Conservation (phyloP, 1,140 invertebrate genomes). For the Cotesia typhae region DNA sequence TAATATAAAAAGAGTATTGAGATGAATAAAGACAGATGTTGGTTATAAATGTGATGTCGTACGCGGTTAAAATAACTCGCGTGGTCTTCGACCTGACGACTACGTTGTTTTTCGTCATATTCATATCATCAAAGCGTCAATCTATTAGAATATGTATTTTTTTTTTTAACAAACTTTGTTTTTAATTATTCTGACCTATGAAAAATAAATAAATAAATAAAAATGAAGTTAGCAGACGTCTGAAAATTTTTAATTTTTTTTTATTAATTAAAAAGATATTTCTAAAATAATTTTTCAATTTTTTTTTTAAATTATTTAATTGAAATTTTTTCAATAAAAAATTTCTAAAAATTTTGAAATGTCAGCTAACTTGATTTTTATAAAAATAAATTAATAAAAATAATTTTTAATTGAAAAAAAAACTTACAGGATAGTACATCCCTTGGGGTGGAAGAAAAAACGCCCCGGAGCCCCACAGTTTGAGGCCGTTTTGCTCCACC, state of each 20-base stretch:
- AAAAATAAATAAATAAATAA: no score
- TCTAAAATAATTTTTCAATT: no score
- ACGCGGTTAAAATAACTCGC: not conserved
- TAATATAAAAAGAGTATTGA: not conserved
- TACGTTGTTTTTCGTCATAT: not conserved
- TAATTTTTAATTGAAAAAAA: no score
- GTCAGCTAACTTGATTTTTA: not conserved
- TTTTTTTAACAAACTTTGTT: no score
- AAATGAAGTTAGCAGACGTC: no score
- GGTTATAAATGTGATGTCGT: slow-evolving; percentile 29
- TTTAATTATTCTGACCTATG: no score
- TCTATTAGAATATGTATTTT: no score
- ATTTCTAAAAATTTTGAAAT: no score
- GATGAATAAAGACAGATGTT: slow-evolving; percentile 31
- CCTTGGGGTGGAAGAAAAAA: slow-evolving; percentile 92
- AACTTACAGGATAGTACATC: slow-evolving; percentile 92
- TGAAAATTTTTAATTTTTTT: not conserved
- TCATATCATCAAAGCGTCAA: no score
- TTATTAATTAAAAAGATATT: no score
- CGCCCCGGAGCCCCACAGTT: slow-evolving; percentile 92
- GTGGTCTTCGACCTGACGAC: slow-evolving; percentile 36
- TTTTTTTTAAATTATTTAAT: no score
- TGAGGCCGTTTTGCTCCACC: slow-evolving; percentile 79
- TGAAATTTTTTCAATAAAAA: no score
- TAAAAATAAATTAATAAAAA: slow-evolving; percentile 7